phyloP scores from a whole-genome alignment of 2,888 invertebrate species.

The Oasisia sp. region DNA sequence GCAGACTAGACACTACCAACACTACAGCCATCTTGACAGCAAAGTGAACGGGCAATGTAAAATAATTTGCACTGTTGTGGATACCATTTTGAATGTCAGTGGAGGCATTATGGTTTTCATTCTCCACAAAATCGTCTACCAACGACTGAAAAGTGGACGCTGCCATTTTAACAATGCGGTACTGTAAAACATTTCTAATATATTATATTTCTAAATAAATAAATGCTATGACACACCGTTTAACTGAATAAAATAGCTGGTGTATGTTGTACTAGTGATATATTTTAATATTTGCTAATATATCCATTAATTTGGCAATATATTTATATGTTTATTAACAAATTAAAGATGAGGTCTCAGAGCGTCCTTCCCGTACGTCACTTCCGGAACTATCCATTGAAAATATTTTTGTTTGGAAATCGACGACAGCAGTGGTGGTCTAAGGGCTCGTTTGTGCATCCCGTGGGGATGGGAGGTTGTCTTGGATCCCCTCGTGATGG shows the following conservation, averaged over 20 bases:
- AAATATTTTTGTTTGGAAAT: constrained; percentile 13
- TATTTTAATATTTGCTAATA: background rate
- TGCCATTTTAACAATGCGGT: constrained; percentile 26
- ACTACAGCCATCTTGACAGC: background rate
- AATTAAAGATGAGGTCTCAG: background rate
- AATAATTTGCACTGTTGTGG: background rate
- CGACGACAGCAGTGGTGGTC: constrained; percentile 6
- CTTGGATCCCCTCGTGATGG: constrained; percentile 60
- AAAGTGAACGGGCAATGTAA: background rate
- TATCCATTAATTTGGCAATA: background rate
- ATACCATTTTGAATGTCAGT: constrained; percentile 30
- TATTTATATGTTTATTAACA: background rate
- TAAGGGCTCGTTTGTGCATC: constrained; percentile 11
- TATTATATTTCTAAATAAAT: background rate
- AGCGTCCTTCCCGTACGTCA: background rate
- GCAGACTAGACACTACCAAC: background rate
- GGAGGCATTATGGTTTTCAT: constrained; percentile 19
- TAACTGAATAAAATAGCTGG: background rate
- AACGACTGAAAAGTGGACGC: constrained; percentile 30
- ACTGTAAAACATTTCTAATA: background rate
- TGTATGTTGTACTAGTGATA: background rate
- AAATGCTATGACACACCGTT: background rate
- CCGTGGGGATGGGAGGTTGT: constrained; percentile 60
- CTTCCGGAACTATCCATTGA: constrained; percentile 8
- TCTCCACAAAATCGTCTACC: constrained; percentile 26